Percentiles rank a stretch among this genome's conserved stretches.
These are phyloP conservation scores for Zoanthus sociatus DNA, from an alignment of 92 coral and sea anemone species.

Conservation along the genomic window DNA sequence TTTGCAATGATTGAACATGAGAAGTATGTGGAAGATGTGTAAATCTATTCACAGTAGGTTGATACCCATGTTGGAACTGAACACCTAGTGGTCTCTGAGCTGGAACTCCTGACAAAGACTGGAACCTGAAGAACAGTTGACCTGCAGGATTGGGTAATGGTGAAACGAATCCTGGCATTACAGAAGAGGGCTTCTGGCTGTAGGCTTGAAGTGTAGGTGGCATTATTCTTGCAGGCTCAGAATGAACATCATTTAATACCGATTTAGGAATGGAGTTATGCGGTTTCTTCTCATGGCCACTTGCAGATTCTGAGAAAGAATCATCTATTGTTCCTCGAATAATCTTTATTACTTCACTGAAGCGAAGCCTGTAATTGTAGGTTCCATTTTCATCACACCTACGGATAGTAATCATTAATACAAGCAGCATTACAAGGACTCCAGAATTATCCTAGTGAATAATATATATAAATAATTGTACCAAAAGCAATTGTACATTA, in stretches of 20 bases:
- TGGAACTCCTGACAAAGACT: background rate
- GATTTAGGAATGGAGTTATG: background rate
- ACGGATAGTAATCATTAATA: background rate
- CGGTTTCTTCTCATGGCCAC: background rate
- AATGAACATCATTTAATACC: background rate
- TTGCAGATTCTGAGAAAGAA: background rate
- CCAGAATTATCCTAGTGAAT: background rate
- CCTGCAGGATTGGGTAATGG: background rate
- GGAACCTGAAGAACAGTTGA: background rate
- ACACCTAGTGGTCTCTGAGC: background rate
- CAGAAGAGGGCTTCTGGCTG: background rate
- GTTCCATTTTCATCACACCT: constrained; percentile 88
- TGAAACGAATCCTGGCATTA: background rate
- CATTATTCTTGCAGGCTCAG: background rate
- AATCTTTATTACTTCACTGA: constrained; percentile 71
- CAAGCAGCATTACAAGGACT: background rate
- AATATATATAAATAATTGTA: background rate
- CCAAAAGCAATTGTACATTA: too few relatives aligned
- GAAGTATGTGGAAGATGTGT: background rate
- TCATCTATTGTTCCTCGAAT: constrained; percentile 39
- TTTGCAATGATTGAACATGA: background rate
- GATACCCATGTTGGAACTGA: background rate
- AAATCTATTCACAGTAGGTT: background rate
- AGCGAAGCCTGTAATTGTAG: constrained; percentile 90
- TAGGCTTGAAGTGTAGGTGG: background rate